Evolutionary conservation across 2,797 vertebrate genomes (phyloP), one percentile per base, ranked within the genome.

Genomic region (Apogon hyalosoma): DNA sequence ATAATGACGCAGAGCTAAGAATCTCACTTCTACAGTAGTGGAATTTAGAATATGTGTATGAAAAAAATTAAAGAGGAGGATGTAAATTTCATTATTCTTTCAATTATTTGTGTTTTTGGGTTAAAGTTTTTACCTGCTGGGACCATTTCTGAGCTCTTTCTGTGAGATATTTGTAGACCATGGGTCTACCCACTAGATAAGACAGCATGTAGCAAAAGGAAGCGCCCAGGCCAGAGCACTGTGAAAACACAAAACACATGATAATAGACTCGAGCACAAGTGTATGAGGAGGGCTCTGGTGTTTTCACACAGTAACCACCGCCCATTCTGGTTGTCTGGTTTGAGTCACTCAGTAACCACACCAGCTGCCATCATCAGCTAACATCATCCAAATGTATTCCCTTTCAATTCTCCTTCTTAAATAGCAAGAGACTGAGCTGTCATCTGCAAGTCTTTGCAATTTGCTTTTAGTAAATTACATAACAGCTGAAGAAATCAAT

Each of bases 151-250:
- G 92, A 66, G 95, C 97, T 90, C 95, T 97, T 83, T 98, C 98
- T 84, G 96, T 96, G 83, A 99, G 94, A 72, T 99, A 99, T 93
- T 94, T 98, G 90, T 99, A 96, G 24, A 99, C 95, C 77, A 99
- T 91, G 0, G 97, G 98, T 76, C 97, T 94, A 57, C 98, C 97
- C 60, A 99, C 97, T 76, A 98, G 91, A 90, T 99, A 99, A 6
- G 97, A 99, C 59, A 99, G 91, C 96, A 99, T 93, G 36, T 98
- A 99, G 88, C 98, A 99, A 79, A 99, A 99, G 1, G 97, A 98
- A 54, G 98, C 97, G 60, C 98, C 97, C 4, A 99, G 95, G 59
- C 97, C 96, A 45, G 98, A 99, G 83, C 98, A 99, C 98, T 99
- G 77, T 33, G 36, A 75, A 52, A 38, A 82, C 4, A 82, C 0